These are phyloP conservation scores for Siniperca knerii DNA, from an alignment of 2,113 vertebrate species.

Conservation along the genomic window DNA sequence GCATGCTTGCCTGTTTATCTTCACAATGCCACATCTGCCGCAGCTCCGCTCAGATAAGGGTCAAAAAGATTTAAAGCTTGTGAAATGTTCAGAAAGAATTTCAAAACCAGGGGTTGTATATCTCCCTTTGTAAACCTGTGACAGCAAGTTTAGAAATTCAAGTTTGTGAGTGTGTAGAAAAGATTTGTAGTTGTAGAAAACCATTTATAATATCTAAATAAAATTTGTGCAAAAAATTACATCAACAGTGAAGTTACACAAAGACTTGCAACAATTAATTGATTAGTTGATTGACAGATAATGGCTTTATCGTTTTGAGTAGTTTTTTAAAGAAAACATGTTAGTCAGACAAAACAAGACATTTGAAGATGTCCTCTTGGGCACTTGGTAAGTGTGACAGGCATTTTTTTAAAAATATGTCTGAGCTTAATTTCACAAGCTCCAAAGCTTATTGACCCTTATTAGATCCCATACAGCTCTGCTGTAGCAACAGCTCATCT, in stretches of 20 bases:
- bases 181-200: not conserved
- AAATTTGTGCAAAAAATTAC: not conserved
- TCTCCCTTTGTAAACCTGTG: not conserved
- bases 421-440: not conserved
- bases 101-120: not conserved
- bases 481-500: constrained; percentile 12
- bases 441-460: not conserved
- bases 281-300: not conserved
- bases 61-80: not conserved
- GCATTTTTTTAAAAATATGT: not conserved
- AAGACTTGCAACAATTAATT: not conserved
- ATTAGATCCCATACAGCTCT: not conserved
- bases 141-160: not conserved
- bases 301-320: not conserved
- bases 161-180: not conserved
- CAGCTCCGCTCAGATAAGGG: not conserved
- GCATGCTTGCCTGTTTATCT: not conserved
- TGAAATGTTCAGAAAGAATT: not conserved
- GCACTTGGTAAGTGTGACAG: not conserved
- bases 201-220: not conserved
- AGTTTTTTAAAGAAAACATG: no score
- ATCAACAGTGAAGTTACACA: not conserved
- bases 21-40: not conserved
- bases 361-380: not conserved
- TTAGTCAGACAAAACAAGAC: no score